phyloP scores from a whole-genome alignment of 2,888 invertebrate genomes.

The Chrysotoxum bicinctum region DNA sequence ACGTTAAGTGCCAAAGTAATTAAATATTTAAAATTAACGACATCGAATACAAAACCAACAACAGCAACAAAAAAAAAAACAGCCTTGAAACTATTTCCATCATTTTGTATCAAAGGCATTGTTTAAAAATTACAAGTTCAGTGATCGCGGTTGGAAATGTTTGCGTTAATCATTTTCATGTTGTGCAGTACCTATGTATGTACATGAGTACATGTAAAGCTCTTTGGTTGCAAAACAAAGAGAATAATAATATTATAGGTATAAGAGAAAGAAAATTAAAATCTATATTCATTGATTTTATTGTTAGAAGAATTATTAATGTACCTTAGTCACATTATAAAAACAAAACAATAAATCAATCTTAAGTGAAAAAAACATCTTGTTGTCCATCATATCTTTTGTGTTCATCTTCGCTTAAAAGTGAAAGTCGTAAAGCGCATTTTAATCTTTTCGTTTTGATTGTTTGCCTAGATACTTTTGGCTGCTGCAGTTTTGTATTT shows the following conservation, averaged over 20 bases:
- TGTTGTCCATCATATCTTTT: conserved; percentile 2
- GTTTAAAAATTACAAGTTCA: conserved; percentile 51
- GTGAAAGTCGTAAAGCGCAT: conserved; percentile 58
- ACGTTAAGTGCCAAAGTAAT: conserved; percentile 47
- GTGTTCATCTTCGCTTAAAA: conserved; percentile 43
- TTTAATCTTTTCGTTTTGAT: conserved; percentile 33
- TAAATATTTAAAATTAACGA: conserved; percentile 32
- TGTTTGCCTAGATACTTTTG: neutral
- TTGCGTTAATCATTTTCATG: conserved; percentile 1
- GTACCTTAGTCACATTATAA: neutral
- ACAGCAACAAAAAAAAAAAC: conserved; percentile 12
- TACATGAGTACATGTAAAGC: conserved; percentile 14
- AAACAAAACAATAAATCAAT: neutral
- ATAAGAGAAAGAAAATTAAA: conserved; percentile 29
- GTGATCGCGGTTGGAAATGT: conserved; percentile 48
- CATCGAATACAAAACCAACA: conserved; percentile 20
- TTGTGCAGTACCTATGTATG: conserved; percentile 7
- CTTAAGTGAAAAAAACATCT: conserved; percentile 11
- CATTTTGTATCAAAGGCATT: conserved; percentile 28
- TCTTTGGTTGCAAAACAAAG: conserved; percentile 53
- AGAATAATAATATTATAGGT: conserved; percentile 27
- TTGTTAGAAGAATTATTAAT: neutral
- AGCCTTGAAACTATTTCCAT: conserved; percentile 55
- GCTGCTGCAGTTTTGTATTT: conserved; percentile 6
- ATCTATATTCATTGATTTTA: neutral